These are phyloP conservation scores for Sterrhoptilus dennistouni DNA, from an alignment of 2,113 vertebrate species.

Conservation along the genomic window DNA sequence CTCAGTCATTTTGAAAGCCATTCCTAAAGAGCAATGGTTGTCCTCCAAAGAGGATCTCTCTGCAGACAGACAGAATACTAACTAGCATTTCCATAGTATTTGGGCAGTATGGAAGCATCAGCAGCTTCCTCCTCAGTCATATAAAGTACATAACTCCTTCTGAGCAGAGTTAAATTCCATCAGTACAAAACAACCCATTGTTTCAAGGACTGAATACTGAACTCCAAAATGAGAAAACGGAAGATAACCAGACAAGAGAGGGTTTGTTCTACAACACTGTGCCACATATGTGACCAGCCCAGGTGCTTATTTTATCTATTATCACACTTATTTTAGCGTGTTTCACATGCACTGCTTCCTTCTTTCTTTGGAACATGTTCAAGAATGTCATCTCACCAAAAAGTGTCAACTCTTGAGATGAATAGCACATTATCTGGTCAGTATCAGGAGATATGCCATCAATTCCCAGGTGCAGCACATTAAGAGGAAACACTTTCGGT, in stretches of 20 bases:
- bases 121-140: neutral
- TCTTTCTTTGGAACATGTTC: neutral
- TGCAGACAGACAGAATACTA: neutral
- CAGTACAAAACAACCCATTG: neutral
- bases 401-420: neutral
- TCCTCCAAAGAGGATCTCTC: neutral
- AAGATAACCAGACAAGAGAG: neutral
- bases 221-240: neutral
- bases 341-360: neutral
- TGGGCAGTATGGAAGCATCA: neutral
- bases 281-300: neutral
- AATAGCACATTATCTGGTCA: neutral
- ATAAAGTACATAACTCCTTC: neutral
- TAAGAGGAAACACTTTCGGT: neutral
- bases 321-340: neutral
- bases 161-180: neutral
- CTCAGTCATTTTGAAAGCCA: neutral
- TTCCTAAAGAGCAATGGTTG: neutral
- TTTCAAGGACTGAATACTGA: neutral
- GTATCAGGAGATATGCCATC: neutral
- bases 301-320: conserved; percentile 20
- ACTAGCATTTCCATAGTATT: neutral
- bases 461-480: neutral
- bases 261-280: neutral
- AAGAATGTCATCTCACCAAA: neutral